Conservation (phyloP, 2,888 invertebrate species). For the Podabrus alpinus region DNA sequence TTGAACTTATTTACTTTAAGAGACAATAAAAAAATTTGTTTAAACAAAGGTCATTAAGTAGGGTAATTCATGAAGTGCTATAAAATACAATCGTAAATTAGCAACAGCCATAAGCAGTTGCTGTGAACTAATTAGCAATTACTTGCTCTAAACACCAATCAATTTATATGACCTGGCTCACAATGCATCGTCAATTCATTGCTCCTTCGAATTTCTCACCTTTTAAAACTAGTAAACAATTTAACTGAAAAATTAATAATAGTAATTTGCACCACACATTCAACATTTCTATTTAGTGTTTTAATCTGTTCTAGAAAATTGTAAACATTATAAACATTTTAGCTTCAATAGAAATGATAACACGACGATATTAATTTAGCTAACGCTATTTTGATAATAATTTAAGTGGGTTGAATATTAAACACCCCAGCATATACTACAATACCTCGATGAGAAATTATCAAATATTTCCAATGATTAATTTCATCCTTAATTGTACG, state of each 20-base stretch:
- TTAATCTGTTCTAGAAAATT: not conserved
- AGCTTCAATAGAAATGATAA: not conserved
- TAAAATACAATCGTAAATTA: slow-evolving; percentile 22
- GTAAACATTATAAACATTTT: not conserved
- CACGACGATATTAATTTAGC: not conserved
- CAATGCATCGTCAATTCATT: slow-evolving; percentile 23
- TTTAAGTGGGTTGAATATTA: too few relatives aligned
- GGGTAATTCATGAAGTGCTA: slow-evolving; percentile 21
- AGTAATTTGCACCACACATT: not conserved
- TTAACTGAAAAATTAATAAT: slow-evolving; percentile 16
- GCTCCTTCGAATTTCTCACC: slow-evolving; percentile 25
- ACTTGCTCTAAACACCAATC: slow-evolving; percentile 26
- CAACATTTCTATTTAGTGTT: not conserved
- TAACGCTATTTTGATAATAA: not conserved
- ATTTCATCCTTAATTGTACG: slow-evolving; percentile 4
- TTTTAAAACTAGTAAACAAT: slow-evolving; percentile 23
- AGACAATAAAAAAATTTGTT: slow-evolving; percentile 8
- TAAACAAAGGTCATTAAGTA: slow-evolving; percentile 18
- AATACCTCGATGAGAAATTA: slow-evolving; percentile 5
- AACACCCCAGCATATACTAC: not conserved
- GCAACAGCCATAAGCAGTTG: slow-evolving; percentile 22
- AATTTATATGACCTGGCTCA: slow-evolving; percentile 20
- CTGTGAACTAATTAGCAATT: slow-evolving; percentile 26
- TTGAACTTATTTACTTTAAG: not conserved
- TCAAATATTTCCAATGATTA: not conserved